phyloP scores from a whole-genome alignment of 2,888 invertebrate genomes.

The Xestia rhomboidea region DNA sequence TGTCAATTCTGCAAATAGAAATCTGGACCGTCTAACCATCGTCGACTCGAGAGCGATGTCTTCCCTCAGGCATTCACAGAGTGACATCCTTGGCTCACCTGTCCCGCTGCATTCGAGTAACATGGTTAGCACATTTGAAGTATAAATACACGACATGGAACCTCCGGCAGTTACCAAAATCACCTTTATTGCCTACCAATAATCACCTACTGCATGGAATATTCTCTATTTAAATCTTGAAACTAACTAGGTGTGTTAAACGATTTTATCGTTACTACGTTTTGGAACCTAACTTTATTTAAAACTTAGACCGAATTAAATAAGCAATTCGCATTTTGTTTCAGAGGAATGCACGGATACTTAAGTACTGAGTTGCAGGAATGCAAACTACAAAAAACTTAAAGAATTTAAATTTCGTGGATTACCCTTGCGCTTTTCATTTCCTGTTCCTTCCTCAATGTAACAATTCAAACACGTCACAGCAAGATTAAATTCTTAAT shows the following conservation, averaged over 20 bases:
- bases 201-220: not conserved
- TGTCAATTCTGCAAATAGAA: not conserved
- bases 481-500: slow-evolving; percentile 59
- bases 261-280: not conserved
- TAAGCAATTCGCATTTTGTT: not conserved
- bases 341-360: not conserved
- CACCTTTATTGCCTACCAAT: not conserved
- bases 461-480: slow-evolving; percentile 23
- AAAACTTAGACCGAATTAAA: too few species aligned
- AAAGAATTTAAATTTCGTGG: not conserved
- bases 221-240: not conserved
- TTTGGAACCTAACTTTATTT: not conserved
- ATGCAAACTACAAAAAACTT: not conserved
- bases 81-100: not conserved
- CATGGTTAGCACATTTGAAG: not conserved
- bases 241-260: not conserved
- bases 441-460: slow-evolving; percentile 29
- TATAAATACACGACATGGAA: not conserved
- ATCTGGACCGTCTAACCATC: not conserved
- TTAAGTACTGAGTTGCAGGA: not conserved
- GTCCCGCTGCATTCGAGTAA: not conserved
- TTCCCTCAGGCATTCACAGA: slow-evolving; percentile 6
- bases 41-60: not conserved
- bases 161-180: not conserved
- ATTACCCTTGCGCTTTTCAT: not conserved